These are phyloP conservation scores for Scatophagus argus DNA, from an alignment of 2,113 vertebrate species.

Conservation along the genomic window DNA sequence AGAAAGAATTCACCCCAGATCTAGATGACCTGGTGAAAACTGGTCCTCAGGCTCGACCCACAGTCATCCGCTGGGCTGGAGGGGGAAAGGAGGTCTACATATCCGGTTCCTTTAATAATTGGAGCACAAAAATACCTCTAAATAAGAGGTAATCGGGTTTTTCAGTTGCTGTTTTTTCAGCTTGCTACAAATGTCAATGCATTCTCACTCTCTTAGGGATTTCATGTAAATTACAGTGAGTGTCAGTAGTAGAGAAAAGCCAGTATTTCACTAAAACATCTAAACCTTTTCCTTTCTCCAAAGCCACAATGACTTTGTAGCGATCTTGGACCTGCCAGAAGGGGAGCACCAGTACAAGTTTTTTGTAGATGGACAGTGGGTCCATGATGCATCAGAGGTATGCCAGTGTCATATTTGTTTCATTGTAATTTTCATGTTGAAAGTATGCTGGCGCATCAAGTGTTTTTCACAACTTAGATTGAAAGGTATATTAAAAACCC, in stretches of 20 bases:
- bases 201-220: not conserved
- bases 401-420: conserved; percentile 8
- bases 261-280: not conserved
- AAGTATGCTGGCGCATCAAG: too few relatives aligned
- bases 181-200: not conserved
- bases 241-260: not conserved
- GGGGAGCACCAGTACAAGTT: conserved; percentile 99
- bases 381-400: conserved; percentile 96
- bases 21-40: conserved; percentile 91
- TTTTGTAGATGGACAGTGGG: conserved; percentile 99
- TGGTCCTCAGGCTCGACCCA: conserved; percentile 91
- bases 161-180: not conserved
- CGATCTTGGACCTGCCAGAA: conserved; percentile 96
- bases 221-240: not conserved
- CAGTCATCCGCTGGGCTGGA: conserved; percentile 96
- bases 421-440: not conserved
- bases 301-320: conserved; percentile 98
- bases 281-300: conserved; percentile 14
- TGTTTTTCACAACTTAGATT: too few relatives aligned
- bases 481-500: too few relatives aligned
- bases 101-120: conserved; percentile 97
- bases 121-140: conserved; percentile 95
- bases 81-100: conserved; percentile 97
- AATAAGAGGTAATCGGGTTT: conserved; percentile 90
- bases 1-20: conserved; percentile 93